phyloP scores from a whole-genome alignment of 2,113 vertebrate genomes.

The Thunnus maccoyii region DNA sequence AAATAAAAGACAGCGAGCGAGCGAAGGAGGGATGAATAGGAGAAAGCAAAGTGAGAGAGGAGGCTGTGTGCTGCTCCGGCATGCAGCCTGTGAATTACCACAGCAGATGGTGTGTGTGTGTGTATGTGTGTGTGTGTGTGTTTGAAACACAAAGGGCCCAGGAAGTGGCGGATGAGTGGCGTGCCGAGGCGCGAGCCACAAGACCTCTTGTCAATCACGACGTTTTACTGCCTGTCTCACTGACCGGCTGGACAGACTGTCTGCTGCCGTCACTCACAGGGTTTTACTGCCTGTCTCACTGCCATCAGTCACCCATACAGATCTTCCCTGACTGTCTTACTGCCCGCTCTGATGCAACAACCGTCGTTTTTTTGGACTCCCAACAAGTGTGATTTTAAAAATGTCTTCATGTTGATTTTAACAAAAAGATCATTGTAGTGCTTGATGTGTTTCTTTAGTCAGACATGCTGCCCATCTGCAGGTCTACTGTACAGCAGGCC shows the following conservation, averaged over 20 bases:
- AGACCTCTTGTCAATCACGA: constrained; percentile 81
- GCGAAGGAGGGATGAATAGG: constrained; percentile 68
- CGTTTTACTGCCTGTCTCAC: constrained; percentile 64
- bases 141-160: constrained; percentile 82
- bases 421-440: no score
- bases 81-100: constrained; percentile 84
- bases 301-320: background rate
- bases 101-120: constrained; percentile 82
- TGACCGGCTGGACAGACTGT: constrained; percentile 50
- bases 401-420: no score
- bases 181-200: constrained; percentile 80
- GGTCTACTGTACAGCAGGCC: no score
- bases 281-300: constrained; percentile 24
- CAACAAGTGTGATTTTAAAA: no score
- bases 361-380: no score
- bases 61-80: constrained; percentile 80
- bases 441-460: no score
- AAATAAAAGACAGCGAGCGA: constrained; percentile 66
- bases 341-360: background rate
- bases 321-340: background rate
- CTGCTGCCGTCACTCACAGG: constrained; percentile 40
- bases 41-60: constrained; percentile 72
- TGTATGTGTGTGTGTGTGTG: constrained; percentile 53
- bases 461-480: no score
- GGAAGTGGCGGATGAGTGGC: constrained; percentile 83